These are phyloP conservation scores for Pedionomus torquatus DNA, from an alignment of 2,113 vertebrate genomes.

Conservation along the genomic window DNA sequence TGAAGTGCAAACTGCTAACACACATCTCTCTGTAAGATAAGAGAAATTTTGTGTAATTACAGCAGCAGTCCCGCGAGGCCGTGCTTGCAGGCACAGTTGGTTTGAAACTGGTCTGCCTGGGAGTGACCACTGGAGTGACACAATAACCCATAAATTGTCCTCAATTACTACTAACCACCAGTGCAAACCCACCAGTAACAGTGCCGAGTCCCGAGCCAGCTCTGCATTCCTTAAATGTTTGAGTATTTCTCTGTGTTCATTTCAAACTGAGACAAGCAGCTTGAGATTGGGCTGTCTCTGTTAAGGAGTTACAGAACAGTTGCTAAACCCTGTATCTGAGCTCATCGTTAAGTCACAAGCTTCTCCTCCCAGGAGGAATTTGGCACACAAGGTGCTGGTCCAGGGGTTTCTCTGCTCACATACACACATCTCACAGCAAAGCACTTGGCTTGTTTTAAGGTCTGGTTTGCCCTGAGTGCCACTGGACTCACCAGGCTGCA, in stretches of 20 bases:
- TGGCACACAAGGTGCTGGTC: neutral
- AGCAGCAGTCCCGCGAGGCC: neutral
- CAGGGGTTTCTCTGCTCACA: neutral
- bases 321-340: neutral
- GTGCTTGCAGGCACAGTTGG: neutral
- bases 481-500: neutral
- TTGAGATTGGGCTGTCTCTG: neutral
- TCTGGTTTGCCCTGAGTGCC: neutral
- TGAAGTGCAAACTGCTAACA: neutral
- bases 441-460: neutral
- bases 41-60: neutral
- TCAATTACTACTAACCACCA: neutral
- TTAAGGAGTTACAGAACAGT: neutral
- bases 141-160: neutral
- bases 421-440: neutral
- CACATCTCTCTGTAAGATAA: neutral
- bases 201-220: neutral
- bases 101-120: neutral
- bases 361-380: neutral
- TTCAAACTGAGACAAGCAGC: neutral
- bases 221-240: neutral
- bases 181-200: neutral
- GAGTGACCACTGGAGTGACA: neutral
- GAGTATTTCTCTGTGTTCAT: neutral
- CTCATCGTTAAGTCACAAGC: neutral